A percentile compares a stretch with the other conserved stretches of the same genome.
These are phyloP conservation scores for Psittacula cyanocephala DNA, from an alignment of 2,113 vertebrate genomes.

Conservation along the genomic window DNA sequence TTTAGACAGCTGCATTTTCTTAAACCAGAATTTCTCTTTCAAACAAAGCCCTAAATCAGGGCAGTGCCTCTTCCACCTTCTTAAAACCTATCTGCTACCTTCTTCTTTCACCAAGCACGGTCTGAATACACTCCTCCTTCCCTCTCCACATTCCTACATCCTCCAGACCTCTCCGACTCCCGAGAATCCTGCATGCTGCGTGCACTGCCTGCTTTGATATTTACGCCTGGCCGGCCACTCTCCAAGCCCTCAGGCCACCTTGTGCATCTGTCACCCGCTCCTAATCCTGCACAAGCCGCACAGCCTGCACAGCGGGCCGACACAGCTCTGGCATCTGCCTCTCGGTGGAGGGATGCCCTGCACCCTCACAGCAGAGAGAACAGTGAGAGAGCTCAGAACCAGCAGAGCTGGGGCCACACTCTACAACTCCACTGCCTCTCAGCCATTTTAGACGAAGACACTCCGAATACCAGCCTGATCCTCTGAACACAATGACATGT, in stretches of 20 bases:
- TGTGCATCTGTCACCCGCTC: constrained; percentile 23
- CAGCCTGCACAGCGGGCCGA: background rate
- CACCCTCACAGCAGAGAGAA: background rate
- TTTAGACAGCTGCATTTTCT: background rate
- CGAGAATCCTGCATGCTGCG: background rate
- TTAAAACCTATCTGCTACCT: background rate
- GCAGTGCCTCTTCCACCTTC: background rate
- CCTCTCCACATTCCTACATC: background rate
- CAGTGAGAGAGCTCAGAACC: background rate
- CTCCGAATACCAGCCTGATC: background rate
- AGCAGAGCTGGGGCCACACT: background rate
- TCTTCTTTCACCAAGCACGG: background rate
- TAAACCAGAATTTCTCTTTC: background rate
- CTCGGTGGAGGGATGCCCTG: background rate
- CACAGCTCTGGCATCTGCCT: background rate
- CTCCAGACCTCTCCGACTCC: background rate
- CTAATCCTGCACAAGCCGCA: background rate
- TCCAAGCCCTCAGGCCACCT: constrained; percentile 11
- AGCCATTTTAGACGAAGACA: no score
- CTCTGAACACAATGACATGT: accelerated
- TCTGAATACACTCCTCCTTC: background rate
- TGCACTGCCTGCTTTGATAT: background rate
- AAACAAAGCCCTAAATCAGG: background rate
- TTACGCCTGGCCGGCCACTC: background rate
- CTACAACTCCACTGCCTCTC: background rate